These are phyloP conservation scores for Sycophaga agraensis DNA, from an alignment of 1,140 invertebrate species.

Conservation along the genomic window DNA sequence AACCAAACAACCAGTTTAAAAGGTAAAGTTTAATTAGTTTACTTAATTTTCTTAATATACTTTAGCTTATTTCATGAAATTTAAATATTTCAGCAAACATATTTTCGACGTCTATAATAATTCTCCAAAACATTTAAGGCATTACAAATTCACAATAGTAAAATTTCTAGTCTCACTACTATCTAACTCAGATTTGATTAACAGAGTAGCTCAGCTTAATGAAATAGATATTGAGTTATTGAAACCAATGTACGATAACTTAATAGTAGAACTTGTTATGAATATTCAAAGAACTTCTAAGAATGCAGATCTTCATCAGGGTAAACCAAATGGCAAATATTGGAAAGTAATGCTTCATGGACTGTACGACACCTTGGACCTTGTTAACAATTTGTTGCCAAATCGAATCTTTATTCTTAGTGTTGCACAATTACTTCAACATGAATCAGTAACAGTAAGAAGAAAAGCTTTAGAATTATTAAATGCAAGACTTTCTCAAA, in stretches of 20 bases:
- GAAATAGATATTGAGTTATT: constrained; percentile 55
- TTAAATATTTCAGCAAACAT: constrained; percentile 45
- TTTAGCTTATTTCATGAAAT: not conserved
- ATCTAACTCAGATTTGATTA: constrained; percentile 69
- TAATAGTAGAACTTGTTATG: constrained; percentile 69
- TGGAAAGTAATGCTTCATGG: constrained; percentile 78
- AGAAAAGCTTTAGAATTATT: constrained; percentile 82
- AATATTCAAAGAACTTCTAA: constrained; percentile 68
- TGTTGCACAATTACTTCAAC: constrained; percentile 68
- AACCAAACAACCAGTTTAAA: not conserved
- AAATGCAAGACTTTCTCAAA: constrained; percentile 74
- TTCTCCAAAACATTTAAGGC: constrained; percentile 72
- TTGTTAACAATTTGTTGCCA: constrained; percentile 76
- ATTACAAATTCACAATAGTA: constrained; percentile 78
- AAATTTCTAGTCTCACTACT: constrained; percentile 71
- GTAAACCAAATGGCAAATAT: constrained; percentile 69
- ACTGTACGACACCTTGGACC: constrained; percentile 75
- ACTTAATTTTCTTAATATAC: not conserved
- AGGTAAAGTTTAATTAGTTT: constrained; percentile 31
- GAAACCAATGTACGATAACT: constrained; percentile 64
- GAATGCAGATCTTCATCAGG: constrained; percentile 56
- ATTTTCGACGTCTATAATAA: constrained; percentile 70
- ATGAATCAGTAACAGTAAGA: constrained; percentile 69
- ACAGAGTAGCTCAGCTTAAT: constrained; percentile 59
- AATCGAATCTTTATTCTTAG: constrained; percentile 76